phyloP scores from a whole-genome alignment of 2,113 vertebrate genomes.

The Tetrao urogallus region DNA sequence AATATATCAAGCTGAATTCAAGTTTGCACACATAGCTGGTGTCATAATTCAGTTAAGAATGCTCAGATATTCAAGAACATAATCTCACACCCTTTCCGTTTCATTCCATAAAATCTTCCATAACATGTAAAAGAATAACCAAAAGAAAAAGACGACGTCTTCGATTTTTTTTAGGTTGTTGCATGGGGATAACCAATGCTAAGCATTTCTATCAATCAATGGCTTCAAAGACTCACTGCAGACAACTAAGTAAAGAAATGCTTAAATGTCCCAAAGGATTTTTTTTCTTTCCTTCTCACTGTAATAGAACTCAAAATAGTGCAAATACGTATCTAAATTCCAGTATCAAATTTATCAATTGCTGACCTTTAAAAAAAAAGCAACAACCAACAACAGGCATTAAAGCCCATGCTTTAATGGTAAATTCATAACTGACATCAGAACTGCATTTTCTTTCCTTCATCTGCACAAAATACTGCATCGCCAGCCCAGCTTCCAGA shows the following conservation, averaged over 20 bases:
- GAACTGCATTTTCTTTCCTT: not conserved
- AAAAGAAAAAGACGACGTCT: not conserved
- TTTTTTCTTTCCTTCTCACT: not conserved
- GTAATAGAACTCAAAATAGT: not conserved
- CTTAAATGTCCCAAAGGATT: not conserved
- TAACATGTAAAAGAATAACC: not conserved
- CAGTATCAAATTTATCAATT: not conserved
- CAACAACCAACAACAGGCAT: not conserved
- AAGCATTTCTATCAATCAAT: not conserved
- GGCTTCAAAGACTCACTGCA: not conserved
- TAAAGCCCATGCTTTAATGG: rapidly evolving
- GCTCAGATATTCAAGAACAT: not conserved
- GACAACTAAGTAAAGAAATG: not conserved
- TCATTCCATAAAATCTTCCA: not conserved
- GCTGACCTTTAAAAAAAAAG: not conserved
- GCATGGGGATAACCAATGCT: not conserved
- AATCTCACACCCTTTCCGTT: not conserved
- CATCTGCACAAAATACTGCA: too few relatives aligned
- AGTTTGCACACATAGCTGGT: not conserved
- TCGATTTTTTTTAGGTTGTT: not conserved
- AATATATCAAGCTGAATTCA: slow-evolving; percentile 17
- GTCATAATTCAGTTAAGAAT: slow-evolving; percentile 11
- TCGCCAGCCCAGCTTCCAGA: not conserved
- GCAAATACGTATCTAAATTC: not conserved
- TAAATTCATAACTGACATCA: not conserved